Evolutionary conservation across 2,888 invertebrate species (phyloP).

Genomic region (Vannuccia rotundouncinata): DNA sequence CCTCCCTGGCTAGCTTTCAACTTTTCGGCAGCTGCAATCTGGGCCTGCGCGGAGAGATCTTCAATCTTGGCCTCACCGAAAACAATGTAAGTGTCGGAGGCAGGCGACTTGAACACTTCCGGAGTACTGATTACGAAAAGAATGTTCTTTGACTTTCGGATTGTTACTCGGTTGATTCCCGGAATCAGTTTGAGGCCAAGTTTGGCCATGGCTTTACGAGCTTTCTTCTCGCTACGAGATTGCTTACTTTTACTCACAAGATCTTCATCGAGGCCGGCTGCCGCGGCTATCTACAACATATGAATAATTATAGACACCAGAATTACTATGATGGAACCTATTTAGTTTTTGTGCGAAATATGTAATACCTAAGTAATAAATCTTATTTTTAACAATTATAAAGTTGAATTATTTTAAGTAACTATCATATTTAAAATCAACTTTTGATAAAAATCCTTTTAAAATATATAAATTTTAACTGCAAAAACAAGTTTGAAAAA

Average conservation of each 20-base stretch:
- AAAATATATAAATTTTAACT: too few species aligned
- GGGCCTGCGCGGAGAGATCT: conserved; percentile 91
- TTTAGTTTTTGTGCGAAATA: too few species aligned
- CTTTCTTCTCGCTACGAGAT: conserved; percentile 95
- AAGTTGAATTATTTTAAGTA: too few species aligned
- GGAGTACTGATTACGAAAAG: conserved; percentile 97
- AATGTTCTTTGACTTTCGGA: conserved; percentile 96
- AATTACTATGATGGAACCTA: too few species aligned
- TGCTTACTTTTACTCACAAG: conserved; percentile 64
- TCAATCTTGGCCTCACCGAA: conserved; percentile 99
- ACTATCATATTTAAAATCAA: too few species aligned
- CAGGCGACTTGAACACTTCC: conserved; percentile 71
- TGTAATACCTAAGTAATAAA: too few species aligned
- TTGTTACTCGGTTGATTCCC: conserved; percentile 92
- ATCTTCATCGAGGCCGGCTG: conserved; percentile 61
- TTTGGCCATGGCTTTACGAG: conserved; percentile 96
- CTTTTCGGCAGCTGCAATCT: conserved; percentile 94
- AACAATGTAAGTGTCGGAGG: conserved; percentile 96
- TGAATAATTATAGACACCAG: too few species aligned
- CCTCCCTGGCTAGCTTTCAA: conserved; percentile 63
- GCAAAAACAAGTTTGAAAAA: too few species aligned
- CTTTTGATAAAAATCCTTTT: too few species aligned
- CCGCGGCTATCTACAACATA: too few species aligned
- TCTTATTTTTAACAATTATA: too few species aligned
- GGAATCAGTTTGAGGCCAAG: conserved; percentile 66